Evolutionary conservation across 2,797 vertebrate genomes (phyloP).

Genomic region (Emys orbicularis): DNA sequence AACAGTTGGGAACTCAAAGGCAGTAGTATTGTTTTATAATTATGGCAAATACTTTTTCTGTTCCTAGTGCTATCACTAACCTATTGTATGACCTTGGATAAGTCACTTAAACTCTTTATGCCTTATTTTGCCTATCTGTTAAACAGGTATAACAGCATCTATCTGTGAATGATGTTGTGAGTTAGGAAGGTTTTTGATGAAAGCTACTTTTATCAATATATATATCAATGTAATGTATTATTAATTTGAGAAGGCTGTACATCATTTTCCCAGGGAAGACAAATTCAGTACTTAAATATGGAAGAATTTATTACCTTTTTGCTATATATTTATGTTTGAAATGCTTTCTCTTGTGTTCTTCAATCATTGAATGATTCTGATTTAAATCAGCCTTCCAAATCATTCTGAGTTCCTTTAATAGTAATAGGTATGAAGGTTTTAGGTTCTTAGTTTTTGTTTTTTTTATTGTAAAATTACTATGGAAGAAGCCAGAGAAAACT

Average conservation of each 20-base stretch:
- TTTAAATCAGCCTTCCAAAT: neutral
- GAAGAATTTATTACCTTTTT: neutral
- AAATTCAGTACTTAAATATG: neutral
- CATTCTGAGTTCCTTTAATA: neutral
- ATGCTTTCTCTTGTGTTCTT: neutral
- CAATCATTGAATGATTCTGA: neutral
- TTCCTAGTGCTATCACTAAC: neutral
- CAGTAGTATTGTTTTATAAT: fast-evolving
- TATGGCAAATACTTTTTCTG: fast-evolving
- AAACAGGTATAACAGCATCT: neutral
- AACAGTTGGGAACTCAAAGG: neutral
- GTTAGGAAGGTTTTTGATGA: neutral
- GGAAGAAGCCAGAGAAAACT: neutral
- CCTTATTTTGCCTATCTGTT: fast-evolving
- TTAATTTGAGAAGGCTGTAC: neutral
- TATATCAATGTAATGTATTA: neutral
- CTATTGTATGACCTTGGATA: neutral
- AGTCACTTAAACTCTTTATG: neutral
- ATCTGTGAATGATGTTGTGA: neutral
- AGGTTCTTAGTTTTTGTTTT: neutral
- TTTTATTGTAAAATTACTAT: neutral
- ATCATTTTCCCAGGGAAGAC: neutral
- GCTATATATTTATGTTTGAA: neutral
- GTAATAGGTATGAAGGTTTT: neutral
- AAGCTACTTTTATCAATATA: neutral